Percentiles rank a stretch among this genome's conserved stretches.
Conservation (phyloP, 2,888 invertebrate genomes). For the Acleris literana region DNA sequence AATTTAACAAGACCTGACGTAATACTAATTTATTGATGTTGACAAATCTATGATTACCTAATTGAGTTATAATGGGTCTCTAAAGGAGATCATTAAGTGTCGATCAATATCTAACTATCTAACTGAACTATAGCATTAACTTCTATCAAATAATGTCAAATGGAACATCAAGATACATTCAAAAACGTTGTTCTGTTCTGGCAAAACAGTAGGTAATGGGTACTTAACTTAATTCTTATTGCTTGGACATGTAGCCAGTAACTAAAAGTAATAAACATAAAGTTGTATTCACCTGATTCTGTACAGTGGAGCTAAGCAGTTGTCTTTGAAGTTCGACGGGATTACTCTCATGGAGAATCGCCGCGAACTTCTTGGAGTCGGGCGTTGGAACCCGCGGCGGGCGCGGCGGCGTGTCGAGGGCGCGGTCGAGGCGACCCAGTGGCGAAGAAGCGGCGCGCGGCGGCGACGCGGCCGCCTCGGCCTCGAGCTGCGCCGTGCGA, state of each 20-base stretch:
- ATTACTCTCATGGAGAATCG: constrained; percentile 92
- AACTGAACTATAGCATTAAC: neutral
- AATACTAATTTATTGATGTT: constrained; percentile 1
- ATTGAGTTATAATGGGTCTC: neutral
- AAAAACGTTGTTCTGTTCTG: neutral
- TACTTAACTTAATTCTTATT: too few species aligned
- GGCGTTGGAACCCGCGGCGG: constrained; percentile 86
- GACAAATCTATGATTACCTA: neutral
- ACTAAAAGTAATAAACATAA: neutral
- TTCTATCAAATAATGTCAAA: neutral
- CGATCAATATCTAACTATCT: neutral
- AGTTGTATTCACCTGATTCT: constrained; percentile 87
- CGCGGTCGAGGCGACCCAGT: constrained; percentile 87
- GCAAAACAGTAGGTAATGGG: too few species aligned
- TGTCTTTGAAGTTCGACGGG: constrained; percentile 93
- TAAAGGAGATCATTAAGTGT: neutral
- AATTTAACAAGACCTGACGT: neutral
- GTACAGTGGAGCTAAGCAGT: constrained; percentile 90
- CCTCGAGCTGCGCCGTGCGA: constrained; percentile 90
- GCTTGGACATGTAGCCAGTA: too few species aligned
- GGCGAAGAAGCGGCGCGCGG: constrained; percentile 67
- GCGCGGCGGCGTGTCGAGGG: constrained; percentile 86
- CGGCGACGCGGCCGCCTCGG: constrained; percentile 85
- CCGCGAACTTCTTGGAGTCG: constrained; percentile 90
- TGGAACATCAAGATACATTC: neutral